Percentiles rank a stretch among this genome's conserved stretches.
These are phyloP conservation scores for Myzus persicae DNA, from an alignment of 1,140 invertebrate genomes.

Conservation along the genomic window DNA sequence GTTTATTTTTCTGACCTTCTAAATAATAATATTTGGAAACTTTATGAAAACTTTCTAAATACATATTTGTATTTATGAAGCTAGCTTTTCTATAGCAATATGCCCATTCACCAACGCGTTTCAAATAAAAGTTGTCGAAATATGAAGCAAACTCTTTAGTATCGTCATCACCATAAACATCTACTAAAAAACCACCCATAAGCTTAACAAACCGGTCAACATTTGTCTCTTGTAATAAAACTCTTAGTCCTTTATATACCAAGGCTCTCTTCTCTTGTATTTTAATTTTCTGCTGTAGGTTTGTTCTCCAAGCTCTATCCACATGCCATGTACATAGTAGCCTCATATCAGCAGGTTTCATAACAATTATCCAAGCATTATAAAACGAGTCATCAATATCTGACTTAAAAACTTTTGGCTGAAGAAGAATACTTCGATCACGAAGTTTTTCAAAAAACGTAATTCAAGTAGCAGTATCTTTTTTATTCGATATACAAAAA, in stretches of 20 bases:
- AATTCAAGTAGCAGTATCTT: slow-evolving; percentile 31
- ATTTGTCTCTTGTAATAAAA: slow-evolving; percentile 37
- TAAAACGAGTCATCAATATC: slow-evolving; percentile 50
- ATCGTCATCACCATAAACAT: neutral
- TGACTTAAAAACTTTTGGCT: slow-evolving; percentile 54
- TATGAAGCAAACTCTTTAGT: slow-evolving; percentile 12
- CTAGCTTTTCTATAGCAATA: slow-evolving; percentile 31
- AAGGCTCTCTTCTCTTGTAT: slow-evolving; percentile 15
- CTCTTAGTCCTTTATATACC: slow-evolving; percentile 30
- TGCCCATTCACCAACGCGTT: neutral
- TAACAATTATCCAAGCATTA: slow-evolving; percentile 50
- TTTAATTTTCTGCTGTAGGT: slow-evolving; percentile 23
- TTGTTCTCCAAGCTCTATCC: slow-evolving; percentile 49
- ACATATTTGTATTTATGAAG: slow-evolving; percentile 39
- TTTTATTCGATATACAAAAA: neutral
- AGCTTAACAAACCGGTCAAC: neutral
- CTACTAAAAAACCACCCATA: neutral
- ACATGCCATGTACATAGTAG: slow-evolving; percentile 59
- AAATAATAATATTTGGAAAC: slow-evolving; percentile 36
- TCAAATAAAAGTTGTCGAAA: neutral
- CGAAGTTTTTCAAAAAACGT: slow-evolving; percentile 53
- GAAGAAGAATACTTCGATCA: neutral
- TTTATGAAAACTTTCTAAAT: slow-evolving; percentile 29
- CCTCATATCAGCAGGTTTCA: slow-evolving; percentile 3
- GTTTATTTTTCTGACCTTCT: slow-evolving; percentile 30